Base-by-base conservation (phyloP, 1,140 invertebrate genomes). In the Saxidomus purpurata region DNA sequence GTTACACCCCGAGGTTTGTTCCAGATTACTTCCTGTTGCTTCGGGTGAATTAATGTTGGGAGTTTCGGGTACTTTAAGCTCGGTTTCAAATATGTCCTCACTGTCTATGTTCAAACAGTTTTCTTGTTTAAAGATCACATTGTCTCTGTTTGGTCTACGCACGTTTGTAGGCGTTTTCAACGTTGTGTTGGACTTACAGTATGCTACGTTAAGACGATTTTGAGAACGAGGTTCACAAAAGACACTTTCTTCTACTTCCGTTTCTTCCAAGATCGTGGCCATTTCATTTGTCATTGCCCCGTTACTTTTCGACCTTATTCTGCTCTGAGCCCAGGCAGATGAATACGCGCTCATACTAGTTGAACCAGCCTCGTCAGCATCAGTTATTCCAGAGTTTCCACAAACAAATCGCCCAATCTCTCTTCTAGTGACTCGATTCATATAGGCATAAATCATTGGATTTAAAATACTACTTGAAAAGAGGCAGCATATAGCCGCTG, bases 391-490 rank as follows among this genome's bases (percentile, higher is more conserved):
- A 0, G 90, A 87, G n/a, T 63, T 82, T 49, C 91, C 89, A 52
- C 91, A 89, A 49, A 91, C 92, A 61, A 93, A 92, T 77, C 90
- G 92, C 31, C 88, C 89, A 15, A 94, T 91, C 59, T 94, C 92
- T 36, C 87, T 88, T 15, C 93, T 89, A 22, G 89, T 93, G 0
- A 92, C 88, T 19, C 92, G 87, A 82, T 94, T 94, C 92, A 94
- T 93, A 55, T 93, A 94, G 0, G 89, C 93, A 69, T 93, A 94
- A 59, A 94, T 92, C 6, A 94, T 84, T 0, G 92, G 92, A 84
- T 94, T 92, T 0, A 94, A 61, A 34, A 91, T 87, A 25, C 91
- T 89, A 31, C 89, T 91, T 6, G 90, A 81, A 63, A 92, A 92
- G 11, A 93, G 52, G 55, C 92, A 86, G 49, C 90, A 90, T 25